Percentiles rank a stretch among this genome's conserved stretches.
Conservation (phyloP, 23 tunicate genomes). For the Oikopleura dioica region DNA sequence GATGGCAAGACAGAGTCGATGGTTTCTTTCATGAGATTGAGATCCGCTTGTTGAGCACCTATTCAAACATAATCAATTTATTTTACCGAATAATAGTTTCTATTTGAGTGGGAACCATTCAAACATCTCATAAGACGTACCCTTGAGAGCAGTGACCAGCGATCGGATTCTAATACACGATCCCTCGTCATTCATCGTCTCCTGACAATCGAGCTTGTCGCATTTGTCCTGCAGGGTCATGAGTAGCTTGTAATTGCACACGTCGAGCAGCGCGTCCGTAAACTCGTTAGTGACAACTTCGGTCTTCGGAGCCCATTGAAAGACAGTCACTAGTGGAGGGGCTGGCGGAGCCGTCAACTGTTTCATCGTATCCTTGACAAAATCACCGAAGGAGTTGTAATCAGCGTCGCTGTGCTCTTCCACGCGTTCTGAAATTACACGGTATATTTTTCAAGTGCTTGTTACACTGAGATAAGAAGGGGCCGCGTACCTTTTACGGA, state of each 20-base stretch:
- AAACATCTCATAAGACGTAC: too few species aligned
- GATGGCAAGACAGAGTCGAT: neutral
- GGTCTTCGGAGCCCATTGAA: neutral
- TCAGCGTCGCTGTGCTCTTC: neutral
- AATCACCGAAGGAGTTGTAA: neutral
- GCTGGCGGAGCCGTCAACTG: neutral
- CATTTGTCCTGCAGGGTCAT: neutral
- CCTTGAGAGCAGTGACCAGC: constrained; percentile 1
- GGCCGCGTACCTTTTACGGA: neutral
- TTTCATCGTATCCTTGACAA: neutral
- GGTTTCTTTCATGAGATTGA: neutral
- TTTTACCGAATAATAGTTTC: too few species aligned
- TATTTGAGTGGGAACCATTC: too few species aligned
- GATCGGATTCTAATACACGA: constrained; percentile 4
- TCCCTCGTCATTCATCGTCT: constrained; percentile 5
- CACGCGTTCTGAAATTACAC: constrained; percentile 2
- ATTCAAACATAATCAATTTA: too few species aligned
- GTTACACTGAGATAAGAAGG: neutral
- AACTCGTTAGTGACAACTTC: neutral
- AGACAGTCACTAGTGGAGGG: neutral
- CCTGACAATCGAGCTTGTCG: neutral
- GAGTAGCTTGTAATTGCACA: neutral
- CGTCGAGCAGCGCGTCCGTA: neutral
- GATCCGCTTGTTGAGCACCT: neutral
- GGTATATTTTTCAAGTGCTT: too few species aligned